A percentile compares a stretch with the other conserved stretches of the same genome.
Conservation (phyloP, 2,797 vertebrate genomes). For the Urosaurus nigricauda region DNA sequence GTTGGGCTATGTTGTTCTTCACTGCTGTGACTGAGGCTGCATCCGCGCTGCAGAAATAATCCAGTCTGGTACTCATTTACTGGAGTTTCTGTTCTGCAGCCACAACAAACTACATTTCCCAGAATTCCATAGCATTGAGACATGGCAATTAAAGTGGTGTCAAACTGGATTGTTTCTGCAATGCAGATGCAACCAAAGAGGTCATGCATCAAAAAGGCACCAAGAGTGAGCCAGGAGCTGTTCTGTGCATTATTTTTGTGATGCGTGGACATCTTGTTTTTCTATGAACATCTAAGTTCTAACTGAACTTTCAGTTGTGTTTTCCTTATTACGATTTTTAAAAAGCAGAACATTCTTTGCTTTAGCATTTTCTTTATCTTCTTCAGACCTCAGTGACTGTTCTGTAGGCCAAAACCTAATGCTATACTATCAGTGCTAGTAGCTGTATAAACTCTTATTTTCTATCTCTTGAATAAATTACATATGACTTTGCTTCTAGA, state of each 20-base stretch:
- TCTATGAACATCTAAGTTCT: background rate
- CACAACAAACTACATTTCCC: no score
- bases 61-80: no score
- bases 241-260: background rate
- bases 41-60: no score
- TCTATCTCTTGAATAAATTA: background rate
- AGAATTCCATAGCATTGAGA: no score
- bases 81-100: no score
- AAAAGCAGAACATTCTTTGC: background rate
- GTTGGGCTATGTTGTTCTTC: background rate
- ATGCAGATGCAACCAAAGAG: background rate
- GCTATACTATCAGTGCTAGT: conserved; percentile 53
- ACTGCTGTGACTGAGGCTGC: background rate
- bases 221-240: background rate
- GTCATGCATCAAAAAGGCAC: background rate
- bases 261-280: background rate
- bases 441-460: conserved; percentile 30
- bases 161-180: no score
- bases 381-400: background rate
- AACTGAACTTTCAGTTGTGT: conserved; percentile 19
- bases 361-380: conserved; percentile 29
- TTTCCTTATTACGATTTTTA: conserved; percentile 24
- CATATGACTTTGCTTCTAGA: conserved; percentile 27
- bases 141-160: no score
- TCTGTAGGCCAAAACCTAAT: conserved; percentile 49